Conservation (phyloP, 2,113 vertebrate species). For the Theristicus caerulescens region DNA sequence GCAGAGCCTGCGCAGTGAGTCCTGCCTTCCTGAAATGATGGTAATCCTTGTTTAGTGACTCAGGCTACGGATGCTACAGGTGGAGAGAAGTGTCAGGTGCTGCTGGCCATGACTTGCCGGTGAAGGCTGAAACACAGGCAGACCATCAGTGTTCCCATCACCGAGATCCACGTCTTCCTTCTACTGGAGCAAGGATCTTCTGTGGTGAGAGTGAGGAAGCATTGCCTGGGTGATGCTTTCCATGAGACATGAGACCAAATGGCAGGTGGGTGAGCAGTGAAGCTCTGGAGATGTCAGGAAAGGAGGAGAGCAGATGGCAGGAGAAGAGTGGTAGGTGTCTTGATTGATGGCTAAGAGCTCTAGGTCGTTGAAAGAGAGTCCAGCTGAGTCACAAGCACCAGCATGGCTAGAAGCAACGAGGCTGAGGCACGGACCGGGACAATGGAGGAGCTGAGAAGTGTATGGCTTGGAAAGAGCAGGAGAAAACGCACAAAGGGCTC, state of each 20-base stretch:
- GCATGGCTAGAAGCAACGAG: neutral
- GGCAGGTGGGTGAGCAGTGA: constrained; percentile 18
- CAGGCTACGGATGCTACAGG: neutral
- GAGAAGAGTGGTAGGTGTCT: neutral
- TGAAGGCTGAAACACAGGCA: neutral
- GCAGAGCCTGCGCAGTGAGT: neutral
- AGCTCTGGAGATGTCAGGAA: neutral
- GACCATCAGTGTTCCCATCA: neutral
- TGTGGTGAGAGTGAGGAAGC: neutral
- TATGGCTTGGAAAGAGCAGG: neutral
- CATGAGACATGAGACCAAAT: neutral
- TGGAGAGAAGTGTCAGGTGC: neutral
- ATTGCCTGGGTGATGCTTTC: neutral
- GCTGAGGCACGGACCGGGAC: neutral
- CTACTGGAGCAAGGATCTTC: neutral
- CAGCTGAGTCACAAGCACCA: neutral
- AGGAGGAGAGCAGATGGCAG: neutral
- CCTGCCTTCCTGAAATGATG: neutral
- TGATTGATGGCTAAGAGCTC: neutral
- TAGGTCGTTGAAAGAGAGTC: neutral
- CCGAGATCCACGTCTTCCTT: neutral
- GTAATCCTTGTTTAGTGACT: neutral
- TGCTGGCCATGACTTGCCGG: neutral
- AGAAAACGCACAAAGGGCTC: constrained; percentile 13
- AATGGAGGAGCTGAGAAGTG: neutral